phyloP scores from a whole-genome alignment of 2,113 vertebrate species.

The Ia io region DNA sequence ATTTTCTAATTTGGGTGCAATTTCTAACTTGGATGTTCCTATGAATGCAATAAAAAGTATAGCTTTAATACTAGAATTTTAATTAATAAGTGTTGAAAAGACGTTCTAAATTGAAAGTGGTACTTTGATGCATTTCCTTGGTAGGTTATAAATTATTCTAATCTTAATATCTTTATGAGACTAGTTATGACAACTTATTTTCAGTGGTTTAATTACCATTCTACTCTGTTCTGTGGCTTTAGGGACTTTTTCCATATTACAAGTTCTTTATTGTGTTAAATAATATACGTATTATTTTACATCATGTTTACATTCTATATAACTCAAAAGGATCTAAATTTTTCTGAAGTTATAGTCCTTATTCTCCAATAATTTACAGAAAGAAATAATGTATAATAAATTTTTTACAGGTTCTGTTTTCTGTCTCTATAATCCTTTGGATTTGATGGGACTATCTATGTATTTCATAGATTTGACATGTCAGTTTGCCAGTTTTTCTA shows the following conservation, averaged over 20 bases:
- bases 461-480: neutral
- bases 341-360: neutral
- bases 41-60: neutral
- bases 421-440: neutral
- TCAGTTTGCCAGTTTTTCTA: neutral
- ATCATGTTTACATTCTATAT: neutral
- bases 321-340: neutral
- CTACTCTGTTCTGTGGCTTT: neutral
- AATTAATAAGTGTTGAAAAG: neutral
- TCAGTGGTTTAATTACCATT: neutral
- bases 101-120: slow-evolving; percentile 7
- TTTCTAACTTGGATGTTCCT: slow-evolving; percentile 3
- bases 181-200: neutral
- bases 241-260: neutral
- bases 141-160: neutral
- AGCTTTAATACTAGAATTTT: neutral
- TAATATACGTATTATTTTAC: neutral
- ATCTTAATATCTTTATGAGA: neutral
- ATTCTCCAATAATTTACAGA: neutral
- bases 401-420: neutral
- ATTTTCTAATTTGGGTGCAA: neutral
- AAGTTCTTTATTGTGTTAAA: neutral
- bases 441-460: neutral
- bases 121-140: neutral
- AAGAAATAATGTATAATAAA: neutral